phyloP scores from a whole-genome alignment of 1,140 invertebrate genomes.

The Sitobion miscanthi region DNA sequence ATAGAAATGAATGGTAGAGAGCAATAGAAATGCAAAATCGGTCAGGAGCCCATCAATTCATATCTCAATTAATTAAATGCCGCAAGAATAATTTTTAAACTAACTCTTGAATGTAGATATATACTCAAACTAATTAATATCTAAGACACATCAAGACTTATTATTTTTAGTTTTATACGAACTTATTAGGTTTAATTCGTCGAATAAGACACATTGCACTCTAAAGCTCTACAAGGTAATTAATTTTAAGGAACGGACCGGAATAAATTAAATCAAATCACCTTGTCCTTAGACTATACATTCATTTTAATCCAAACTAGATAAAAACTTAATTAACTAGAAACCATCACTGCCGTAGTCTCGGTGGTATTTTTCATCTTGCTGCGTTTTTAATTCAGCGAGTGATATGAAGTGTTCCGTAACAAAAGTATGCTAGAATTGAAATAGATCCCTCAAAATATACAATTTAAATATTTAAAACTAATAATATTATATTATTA shows the following conservation, averaged over 20 bases:
- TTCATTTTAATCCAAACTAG: background rate
- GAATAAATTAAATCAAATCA: background rate
- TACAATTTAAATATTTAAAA: background rate
- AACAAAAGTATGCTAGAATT: background rate
- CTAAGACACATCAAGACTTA: background rate
- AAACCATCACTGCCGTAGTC: background rate
- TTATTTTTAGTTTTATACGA: background rate
- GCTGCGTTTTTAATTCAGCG: background rate
- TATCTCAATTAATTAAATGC: background rate
- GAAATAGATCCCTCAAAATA: background rate
- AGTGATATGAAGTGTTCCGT: background rate
- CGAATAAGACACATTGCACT: background rate
- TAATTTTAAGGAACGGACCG: background rate
- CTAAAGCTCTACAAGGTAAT: conserved; percentile 31
- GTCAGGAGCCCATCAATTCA: background rate
- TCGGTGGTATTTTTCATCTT: background rate
- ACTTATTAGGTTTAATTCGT: background rate
- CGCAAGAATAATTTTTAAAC: background rate
- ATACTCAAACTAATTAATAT: background rate
- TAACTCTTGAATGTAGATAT: background rate
- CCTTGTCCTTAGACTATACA: background rate
- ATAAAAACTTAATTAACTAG: conserved; percentile 23
- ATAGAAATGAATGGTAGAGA: background rate
- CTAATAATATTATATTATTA: background rate
- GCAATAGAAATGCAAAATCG: background rate